Evolutionary conservation across 2,888 invertebrate genomes (phyloP).

Genomic region (Drosophila recens): DNA sequence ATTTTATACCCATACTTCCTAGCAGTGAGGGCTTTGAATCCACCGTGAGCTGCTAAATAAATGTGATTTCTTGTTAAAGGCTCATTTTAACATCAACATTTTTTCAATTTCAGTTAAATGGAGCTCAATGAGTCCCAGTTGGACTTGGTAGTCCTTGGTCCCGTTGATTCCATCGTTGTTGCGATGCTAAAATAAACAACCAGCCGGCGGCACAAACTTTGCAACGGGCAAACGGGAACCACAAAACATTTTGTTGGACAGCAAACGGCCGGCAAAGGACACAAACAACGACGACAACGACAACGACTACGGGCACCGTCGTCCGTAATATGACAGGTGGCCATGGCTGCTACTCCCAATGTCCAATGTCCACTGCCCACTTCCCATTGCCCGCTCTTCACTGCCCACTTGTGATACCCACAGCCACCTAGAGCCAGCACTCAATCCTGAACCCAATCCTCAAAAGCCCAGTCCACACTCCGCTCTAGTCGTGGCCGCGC

Average conservation of each 20-base stretch:
- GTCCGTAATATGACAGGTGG: conserved; percentile 74
- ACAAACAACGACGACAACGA: conserved; percentile 33
- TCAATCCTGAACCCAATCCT: background rate
- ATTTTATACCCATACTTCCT: background rate
- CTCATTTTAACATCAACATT: conserved; percentile 29
- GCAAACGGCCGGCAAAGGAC: conserved; percentile 72
- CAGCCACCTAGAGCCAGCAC: conserved; percentile 5
- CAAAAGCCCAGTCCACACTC: conserved; percentile 1
- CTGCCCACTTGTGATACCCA: conserved; percentile 4
- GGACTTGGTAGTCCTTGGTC: conserved; percentile 18
- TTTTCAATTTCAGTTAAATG: conserved; percentile 51
- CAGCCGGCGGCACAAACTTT: conserved; percentile 69
- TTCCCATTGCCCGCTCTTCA: background rate
- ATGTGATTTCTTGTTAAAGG: conserved; percentile 33
- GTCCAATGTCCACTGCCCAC: background rate
- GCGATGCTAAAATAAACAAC: conserved; percentile 69
- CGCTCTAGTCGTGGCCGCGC: conserved; percentile 46
- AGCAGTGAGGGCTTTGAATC: background rate
- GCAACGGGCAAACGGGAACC: conserved; percentile 71
- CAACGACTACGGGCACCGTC: conserved; percentile 21
- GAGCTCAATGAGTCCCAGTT: conserved; percentile 32
- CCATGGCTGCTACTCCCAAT: conserved; percentile 6
- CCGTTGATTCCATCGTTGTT: conserved; percentile 34
- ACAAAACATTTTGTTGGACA: conserved; percentile 81
- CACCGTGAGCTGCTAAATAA: background rate